Percentiles rank a stretch among this genome's conserved stretches.
Evolutionary conservation across 2,113 vertebrate species (phyloP).

Genomic region (Theristicus caerulescens): DNA sequence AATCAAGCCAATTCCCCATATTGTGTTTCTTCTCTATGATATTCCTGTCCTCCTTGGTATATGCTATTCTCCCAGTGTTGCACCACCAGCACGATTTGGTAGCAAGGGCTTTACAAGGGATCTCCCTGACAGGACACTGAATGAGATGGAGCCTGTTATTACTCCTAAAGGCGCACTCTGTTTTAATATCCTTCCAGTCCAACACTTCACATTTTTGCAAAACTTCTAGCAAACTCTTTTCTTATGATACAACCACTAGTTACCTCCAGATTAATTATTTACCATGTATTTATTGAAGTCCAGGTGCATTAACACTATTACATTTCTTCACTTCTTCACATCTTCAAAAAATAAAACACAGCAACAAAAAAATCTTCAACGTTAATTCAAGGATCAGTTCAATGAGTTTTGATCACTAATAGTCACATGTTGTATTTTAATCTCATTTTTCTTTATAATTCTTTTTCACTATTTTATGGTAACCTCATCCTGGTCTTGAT

Average conservation of each 20-base stretch:
- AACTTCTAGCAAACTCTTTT: neutral
- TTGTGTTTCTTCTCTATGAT: neutral
- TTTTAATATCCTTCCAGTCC: neutral
- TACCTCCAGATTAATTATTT: neutral
- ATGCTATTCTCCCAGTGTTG: neutral
- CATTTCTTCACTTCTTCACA: neutral
- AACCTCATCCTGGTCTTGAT: neutral
- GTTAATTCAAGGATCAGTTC: neutral
- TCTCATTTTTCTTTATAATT: neutral
- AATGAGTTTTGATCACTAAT: neutral
- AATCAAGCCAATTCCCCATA: neutral
- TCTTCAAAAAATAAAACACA: neutral
- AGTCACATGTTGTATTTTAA: neutral
- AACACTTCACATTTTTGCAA: neutral
- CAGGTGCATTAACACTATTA: neutral
- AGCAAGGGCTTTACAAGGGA: neutral
- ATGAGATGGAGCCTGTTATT: neutral
- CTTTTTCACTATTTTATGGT: neutral
- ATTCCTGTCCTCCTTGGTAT: neutral
- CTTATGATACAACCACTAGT: neutral
- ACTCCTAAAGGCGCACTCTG: neutral
- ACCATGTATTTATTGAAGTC: neutral
- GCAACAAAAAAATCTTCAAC: neutral
- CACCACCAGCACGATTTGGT: neutral
- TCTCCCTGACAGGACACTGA: neutral